A percentile compares a stretch with the other conserved stretches of the same genome.
Conservation (phyloP, 2,113 vertebrate species). For the Phainopepla nitens region DNA sequence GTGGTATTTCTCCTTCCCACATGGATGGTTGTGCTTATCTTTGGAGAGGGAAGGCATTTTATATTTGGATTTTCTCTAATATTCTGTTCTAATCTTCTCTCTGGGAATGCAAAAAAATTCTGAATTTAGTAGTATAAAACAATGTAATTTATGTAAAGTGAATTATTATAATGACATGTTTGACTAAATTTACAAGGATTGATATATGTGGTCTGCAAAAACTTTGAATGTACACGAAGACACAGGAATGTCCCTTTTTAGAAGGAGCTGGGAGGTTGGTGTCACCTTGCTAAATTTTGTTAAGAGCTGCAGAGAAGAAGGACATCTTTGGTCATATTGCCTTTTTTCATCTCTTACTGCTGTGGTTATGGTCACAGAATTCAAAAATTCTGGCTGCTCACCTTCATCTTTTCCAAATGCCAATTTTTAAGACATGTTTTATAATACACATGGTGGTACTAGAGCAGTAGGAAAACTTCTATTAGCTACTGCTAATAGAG, state of each 20-base stretch:
- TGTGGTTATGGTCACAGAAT: constrained; percentile 70
- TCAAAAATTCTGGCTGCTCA: constrained; percentile 34
- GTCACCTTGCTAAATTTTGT: constrained; percentile 54
- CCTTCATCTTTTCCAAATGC: constrained; percentile 66
- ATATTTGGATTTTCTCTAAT: background rate
- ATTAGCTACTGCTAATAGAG: background rate
- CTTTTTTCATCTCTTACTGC: constrained; percentile 76
- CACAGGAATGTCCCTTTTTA: background rate
- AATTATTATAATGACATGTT: background rate
- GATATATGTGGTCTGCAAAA: background rate
- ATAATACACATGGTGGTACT: background rate
- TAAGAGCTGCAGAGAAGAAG: constrained; percentile 75
- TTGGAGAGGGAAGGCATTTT: background rate
- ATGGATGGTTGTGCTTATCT: background rate
- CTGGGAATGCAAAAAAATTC: background rate
- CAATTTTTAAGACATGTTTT: background rate
- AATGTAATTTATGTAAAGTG: background rate
- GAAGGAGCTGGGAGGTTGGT: background rate
- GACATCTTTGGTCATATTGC: constrained; percentile 70
- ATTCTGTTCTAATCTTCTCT: background rate
- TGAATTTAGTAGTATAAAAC: background rate
- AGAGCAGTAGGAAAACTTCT: background rate
- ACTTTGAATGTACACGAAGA: background rate
- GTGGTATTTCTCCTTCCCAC: constrained; percentile 53
- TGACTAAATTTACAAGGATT: background rate